Conservation (phyloP, 2,113 vertebrate genomes). For the Chlorocebus sabaeus region DNA sequence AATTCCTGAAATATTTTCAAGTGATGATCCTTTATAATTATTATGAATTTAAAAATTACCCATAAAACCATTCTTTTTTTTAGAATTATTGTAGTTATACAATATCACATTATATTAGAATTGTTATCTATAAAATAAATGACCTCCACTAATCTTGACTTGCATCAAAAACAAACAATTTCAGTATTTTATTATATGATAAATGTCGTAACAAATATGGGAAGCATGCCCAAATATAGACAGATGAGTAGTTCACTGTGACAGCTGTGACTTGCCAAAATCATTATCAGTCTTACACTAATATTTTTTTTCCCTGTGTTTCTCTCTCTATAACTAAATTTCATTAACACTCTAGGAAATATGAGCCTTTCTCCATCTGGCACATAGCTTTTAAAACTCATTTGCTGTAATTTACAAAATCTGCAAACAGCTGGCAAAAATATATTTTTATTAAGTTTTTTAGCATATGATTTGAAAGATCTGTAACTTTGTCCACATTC, state of each 20-base stretch:
- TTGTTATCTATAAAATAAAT: constrained; percentile 23
- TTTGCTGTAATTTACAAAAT: constrained; percentile 82
- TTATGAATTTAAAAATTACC: constrained; percentile 45
- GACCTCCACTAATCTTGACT: not conserved
- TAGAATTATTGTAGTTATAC: constrained; percentile 26
- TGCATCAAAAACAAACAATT: not conserved
- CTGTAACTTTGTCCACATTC: constrained; percentile 56
- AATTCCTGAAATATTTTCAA: constrained; percentile 54
- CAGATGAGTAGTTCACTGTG: constrained; percentile 46
- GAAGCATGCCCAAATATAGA: not conserved
- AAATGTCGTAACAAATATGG: not conserved
- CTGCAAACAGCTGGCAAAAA: constrained; percentile 83
- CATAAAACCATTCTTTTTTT: constrained; percentile 24
- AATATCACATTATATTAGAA: constrained; percentile 29
- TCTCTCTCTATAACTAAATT: constrained; percentile 77
- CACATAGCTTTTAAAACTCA: constrained; percentile 77
- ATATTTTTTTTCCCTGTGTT: constrained; percentile 64
- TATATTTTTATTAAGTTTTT: constrained; percentile 80
- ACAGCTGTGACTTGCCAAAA: constrained; percentile 77
- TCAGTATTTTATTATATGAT: not conserved
- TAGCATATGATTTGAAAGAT: constrained; percentile 75
- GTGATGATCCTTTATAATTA: constrained; percentile 43
- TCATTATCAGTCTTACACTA: constrained; percentile 69
- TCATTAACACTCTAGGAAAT: constrained; percentile 83
- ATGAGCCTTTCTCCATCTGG: constrained; percentile 80